Percentiles rank a stretch among this genome's conserved stretches.
phyloP scores from a whole-genome alignment of 2,113 vertebrate genomes.

The Aegithalos caudatus region DNA sequence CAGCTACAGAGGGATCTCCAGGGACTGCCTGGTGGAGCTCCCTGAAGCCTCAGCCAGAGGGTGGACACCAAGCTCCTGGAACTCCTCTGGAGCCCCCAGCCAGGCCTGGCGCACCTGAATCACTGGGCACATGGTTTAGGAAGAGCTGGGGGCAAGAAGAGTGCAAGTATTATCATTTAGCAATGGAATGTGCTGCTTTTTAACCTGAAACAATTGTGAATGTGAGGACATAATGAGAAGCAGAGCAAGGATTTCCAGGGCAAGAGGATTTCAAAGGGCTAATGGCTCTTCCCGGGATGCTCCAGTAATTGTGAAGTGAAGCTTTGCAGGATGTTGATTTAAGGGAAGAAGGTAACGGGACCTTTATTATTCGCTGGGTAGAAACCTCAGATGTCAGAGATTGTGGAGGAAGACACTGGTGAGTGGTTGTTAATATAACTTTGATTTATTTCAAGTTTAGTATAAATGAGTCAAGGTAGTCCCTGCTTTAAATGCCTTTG shows the following conservation, averaged over 20 bases:
- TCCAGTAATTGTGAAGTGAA: conserved; percentile 20
- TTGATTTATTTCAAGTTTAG: background rate
- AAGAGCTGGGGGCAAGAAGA: background rate
- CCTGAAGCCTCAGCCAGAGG: background rate
- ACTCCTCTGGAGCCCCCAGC: background rate
- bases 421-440: background rate
- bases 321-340: background rate
- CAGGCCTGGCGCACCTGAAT: background rate
- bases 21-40: background rate
- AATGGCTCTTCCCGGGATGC: conserved; percentile 23
- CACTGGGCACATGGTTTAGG: background rate
- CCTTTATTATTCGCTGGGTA: background rate
- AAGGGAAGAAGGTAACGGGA: background rate
- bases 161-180: background rate
- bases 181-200: conserved; percentile 35
- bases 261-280: conserved; percentile 61
- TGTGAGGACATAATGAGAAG: conserved; percentile 51
- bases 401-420: background rate
- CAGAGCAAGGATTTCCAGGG: conserved; percentile 59
- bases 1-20: background rate
- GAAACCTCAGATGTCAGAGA: background rate
- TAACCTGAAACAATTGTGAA: conserved; percentile 31
- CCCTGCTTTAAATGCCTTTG: background rate
- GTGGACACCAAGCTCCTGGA: background rate
- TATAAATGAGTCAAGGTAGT: background rate